Percentiles rank a stretch among this genome's conserved stretches.
Evolutionary conservation across 2,888 invertebrate genomes (phyloP).

Genomic region (Sesia bembeciformis): DNA sequence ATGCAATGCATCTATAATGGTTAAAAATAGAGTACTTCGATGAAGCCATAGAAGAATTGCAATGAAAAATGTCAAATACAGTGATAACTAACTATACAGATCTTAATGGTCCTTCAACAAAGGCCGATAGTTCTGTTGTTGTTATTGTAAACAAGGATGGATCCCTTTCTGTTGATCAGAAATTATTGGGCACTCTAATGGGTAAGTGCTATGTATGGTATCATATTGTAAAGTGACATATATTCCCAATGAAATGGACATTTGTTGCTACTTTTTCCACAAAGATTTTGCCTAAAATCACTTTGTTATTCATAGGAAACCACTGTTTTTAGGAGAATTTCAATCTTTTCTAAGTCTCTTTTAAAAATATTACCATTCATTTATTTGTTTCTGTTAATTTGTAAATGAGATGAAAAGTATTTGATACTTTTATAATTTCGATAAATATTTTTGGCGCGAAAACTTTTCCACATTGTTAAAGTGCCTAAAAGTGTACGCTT

Average conservation of each 20-base stretch:
- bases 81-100: slow-evolving; percentile 71
- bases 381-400: too few relatives aligned
- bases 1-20: slow-evolving; percentile 21
- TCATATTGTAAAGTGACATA: too few relatives aligned
- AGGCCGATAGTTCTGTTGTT: slow-evolving; percentile 82
- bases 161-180: slow-evolving; percentile 85
- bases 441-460: slow-evolving; percentile 14
- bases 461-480: slow-evolving; percentile 1
- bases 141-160: slow-evolving; percentile 92
- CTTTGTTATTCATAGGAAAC: too few relatives aligned
- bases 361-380: too few relatives aligned
- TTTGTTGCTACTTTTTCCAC: too few relatives aligned
- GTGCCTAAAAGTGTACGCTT: background rate
- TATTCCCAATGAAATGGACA: too few relatives aligned
- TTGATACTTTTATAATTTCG: too few relatives aligned
- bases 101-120: slow-evolving; percentile 65
- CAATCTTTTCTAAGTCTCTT: too few relatives aligned
- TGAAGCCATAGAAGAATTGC: slow-evolving; percentile 34
- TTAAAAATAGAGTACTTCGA: slow-evolving; percentile 60
- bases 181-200: slow-evolving; percentile 84
- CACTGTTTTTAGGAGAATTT: too few relatives aligned
- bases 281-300: too few relatives aligned
- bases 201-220: slow-evolving; percentile 69
- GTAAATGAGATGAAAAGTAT: too few relatives aligned
- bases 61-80: slow-evolving; percentile 68